These are phyloP conservation scores for Syrista parreyssii DNA, from an alignment of 2,888 invertebrate genomes.

Conservation along the genomic window DNA sequence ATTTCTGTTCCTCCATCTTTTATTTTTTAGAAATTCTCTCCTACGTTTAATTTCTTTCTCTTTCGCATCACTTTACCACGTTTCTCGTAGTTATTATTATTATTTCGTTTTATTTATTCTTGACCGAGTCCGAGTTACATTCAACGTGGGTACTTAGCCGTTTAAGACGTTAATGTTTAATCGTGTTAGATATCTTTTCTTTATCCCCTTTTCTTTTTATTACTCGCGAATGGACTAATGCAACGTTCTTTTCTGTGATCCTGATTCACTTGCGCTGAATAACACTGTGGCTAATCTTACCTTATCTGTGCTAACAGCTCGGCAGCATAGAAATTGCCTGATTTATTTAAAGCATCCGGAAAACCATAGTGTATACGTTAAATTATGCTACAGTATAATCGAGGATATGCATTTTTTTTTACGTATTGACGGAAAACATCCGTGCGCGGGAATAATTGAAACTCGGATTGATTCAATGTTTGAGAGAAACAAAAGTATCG, in stretches of 20 bases:
- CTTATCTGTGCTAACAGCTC: not conserved
- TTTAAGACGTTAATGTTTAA: not conserved
- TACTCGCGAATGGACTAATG: not conserved
- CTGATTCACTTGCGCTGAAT: not conserved
- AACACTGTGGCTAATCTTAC: not conserved
- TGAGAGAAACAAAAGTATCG: not conserved
- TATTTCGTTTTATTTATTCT: not conserved
- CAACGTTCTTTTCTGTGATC: not conserved
- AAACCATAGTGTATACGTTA: not conserved
- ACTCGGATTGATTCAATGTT: not conserved
- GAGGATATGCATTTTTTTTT: not conserved
- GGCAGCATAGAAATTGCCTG: not conserved
- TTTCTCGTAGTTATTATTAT: not conserved
- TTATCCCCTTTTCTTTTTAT: not conserved
- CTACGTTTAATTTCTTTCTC: not conserved
- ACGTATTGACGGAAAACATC: not conserved
- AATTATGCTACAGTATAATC: not conserved
- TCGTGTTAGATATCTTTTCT: not conserved
- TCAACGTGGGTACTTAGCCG: not conserved
- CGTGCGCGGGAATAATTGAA: not conserved
- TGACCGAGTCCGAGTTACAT: not conserved
- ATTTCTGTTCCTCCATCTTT: not conserved
- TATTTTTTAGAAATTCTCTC: not conserved
- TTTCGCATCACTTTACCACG: not conserved
- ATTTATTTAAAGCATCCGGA: not conserved